These are phyloP conservation scores for Myxocyprinus asiaticus DNA, from an alignment of 2,113 vertebrate species.

Conservation along the genomic window DNA sequence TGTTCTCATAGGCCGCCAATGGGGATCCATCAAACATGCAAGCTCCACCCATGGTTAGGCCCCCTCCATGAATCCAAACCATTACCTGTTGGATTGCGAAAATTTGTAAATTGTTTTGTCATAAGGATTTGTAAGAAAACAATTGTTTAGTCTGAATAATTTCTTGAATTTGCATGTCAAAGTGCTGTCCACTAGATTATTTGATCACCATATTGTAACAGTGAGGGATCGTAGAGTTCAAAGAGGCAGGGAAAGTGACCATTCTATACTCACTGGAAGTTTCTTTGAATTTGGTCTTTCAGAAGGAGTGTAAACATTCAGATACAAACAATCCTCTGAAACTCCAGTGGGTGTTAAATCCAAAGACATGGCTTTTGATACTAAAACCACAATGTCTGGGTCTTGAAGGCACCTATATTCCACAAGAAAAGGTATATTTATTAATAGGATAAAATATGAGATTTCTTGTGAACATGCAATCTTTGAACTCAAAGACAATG, in stretches of 20 bases:
- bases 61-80: slow-evolving; percentile 86
- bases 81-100: slow-evolving; percentile 74
- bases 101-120: not conserved
- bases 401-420: slow-evolving; percentile 69
- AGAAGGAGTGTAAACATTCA: slow-evolving; percentile 73
- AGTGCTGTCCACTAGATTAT: not conserved
- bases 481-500: too few species aligned
- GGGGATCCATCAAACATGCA: slow-evolving; percentile 75
- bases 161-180: too few species aligned
- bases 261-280: slow-evolving; percentile 63
- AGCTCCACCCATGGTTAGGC: slow-evolving; percentile 69
- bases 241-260: too few species aligned
- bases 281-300: slow-evolving; percentile 53
- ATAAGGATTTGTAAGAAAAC: not conserved
- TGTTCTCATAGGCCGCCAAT: slow-evolving; percentile 77
- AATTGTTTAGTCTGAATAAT: too few species aligned
- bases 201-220: not conserved
- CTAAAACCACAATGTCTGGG: fast-evolving
- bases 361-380: fast-evolving
- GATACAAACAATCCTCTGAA: slow-evolving; percentile 78
- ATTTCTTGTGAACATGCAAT: too few species aligned
- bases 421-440: not conserved
- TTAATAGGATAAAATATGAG: too few species aligned
- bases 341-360: slow-evolving; percentile 53
- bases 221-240: not conserved